Evolutionary conservation across 2,113 vertebrate species (phyloP).

Genomic region (Parotia lawesii): DNA sequence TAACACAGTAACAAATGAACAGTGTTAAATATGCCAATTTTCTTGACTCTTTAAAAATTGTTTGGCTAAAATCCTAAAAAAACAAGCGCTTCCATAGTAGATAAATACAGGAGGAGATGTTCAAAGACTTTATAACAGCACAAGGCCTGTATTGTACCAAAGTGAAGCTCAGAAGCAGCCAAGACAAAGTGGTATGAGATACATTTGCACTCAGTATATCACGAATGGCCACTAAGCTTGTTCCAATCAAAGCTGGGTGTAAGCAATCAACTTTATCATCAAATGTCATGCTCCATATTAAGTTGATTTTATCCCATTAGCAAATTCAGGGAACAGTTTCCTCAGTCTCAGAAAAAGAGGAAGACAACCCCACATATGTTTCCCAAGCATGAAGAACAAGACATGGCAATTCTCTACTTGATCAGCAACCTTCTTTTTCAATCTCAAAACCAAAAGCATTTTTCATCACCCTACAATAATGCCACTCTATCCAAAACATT

Average conservation of each 20-base stretch:
- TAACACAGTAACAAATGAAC: conserved; percentile 44
- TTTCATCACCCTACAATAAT: neutral
- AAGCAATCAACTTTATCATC: conserved; percentile 42
- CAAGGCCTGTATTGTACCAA: conserved; percentile 55
- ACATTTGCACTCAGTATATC: neutral
- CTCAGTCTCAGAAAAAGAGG: neutral
- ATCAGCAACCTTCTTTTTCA: neutral
- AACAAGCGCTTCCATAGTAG: neutral
- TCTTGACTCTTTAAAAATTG: neutral
- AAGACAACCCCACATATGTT: neutral
- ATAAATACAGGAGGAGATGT: conserved; percentile 29
- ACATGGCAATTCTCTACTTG: neutral
- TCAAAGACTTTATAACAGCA: conserved; percentile 29
- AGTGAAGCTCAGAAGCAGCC: conserved; percentile 7
- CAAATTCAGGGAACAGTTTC: neutral
- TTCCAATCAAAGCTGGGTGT: neutral
- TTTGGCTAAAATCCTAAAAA: conserved; percentile 41
- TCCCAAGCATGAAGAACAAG: neutral
- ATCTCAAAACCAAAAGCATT: neutral
- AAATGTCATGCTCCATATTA: neutral
- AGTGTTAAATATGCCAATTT: conserved; percentile 45
- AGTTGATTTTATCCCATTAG: conserved; percentile 27
- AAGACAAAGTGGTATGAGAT: conserved; percentile 4
- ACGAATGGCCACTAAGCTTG: conserved; percentile 17
- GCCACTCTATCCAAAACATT: neutral